These are phyloP conservation scores for Drosophila mimica DNA, from an alignment of 2,888 invertebrate genomes.

Conservation along the genomic window DNA sequence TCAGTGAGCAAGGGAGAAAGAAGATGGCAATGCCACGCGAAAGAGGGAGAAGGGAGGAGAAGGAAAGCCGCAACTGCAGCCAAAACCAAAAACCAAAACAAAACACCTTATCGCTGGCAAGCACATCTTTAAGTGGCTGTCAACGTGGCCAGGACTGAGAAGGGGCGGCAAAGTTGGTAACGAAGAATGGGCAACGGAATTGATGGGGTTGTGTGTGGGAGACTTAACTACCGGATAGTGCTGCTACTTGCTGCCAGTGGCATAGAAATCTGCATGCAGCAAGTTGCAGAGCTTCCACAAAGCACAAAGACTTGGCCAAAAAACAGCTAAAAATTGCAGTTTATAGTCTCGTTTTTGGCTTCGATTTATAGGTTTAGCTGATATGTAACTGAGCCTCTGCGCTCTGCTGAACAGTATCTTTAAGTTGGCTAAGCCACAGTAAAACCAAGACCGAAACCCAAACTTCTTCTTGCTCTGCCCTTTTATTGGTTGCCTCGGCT, in stretches of 20 bases:
- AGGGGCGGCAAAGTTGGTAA: conserved; percentile 5
- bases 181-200: conserved; percentile 5
- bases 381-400: neutral
- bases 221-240: conserved; percentile 23
- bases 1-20: conserved; percentile 44
- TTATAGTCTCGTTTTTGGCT: neutral
- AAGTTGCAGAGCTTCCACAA: conserved; percentile 33
- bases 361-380: neutral
- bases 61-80: conserved; percentile 19
- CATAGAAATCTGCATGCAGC: conserved; percentile 65
- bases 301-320: conserved; percentile 8
- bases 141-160: conserved; percentile 59
- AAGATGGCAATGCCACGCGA: neutral
- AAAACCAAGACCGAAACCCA: neutral
- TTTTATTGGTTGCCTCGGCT: conserved; percentile 19
- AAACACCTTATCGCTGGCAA: conserved; percentile 75
- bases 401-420: conserved; percentile 1
- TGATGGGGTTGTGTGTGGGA: neutral
- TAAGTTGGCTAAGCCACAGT: neutral
- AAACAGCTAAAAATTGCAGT: conserved; percentile 28
- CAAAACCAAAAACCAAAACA: conserved; percentile 58
- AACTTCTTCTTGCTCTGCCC: too few relatives aligned
- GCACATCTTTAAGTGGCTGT: conserved; percentile 82
- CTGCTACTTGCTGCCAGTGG: conserved; percentile 42
- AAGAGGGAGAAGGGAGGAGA: neutral